phyloP scores from a whole-genome alignment of 2,888 invertebrate genomes.

The Amphimallon solstitiale region DNA sequence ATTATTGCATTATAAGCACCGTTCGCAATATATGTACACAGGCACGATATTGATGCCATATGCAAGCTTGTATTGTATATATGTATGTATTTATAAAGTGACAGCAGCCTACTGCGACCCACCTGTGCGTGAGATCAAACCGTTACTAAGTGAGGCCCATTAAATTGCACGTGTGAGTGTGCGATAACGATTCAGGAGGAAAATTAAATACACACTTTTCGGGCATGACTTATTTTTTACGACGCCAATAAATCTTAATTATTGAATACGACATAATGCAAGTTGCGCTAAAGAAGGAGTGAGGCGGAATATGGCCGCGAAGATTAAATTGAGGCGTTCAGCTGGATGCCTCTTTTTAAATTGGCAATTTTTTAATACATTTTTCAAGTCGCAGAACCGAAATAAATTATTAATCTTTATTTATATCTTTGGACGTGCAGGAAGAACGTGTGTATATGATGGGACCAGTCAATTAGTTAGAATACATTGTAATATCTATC shows the following conservation, averaged over 20 bases:
- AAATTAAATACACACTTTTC: conserved; percentile 35
- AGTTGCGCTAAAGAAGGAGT: background rate
- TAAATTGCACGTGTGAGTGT: conserved; percentile 37
- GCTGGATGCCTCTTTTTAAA: conserved; percentile 18
- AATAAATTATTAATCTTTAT: too few relatives aligned
- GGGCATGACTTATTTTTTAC: conserved; percentile 38
- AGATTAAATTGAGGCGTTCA: conserved; percentile 8
- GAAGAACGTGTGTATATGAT: too few relatives aligned
- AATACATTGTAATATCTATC: too few relatives aligned
- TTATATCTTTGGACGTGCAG: too few relatives aligned
- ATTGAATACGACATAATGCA: conserved; percentile 19
- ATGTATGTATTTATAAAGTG: conserved; percentile 19
- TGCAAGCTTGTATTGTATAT: background rate
- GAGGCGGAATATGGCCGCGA: conserved; percentile 1
- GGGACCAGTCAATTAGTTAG: too few relatives aligned
- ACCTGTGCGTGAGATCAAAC: conserved; percentile 36
- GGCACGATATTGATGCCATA: background rate
- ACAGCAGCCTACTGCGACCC: conserved; percentile 25
- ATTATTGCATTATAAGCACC: conserved; percentile 3
- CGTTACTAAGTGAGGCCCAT: conserved; percentile 34
- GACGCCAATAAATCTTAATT: conserved; percentile 35
- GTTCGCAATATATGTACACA: background rate
- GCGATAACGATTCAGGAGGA: conserved; percentile 36
- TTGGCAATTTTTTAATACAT: conserved; percentile 5
- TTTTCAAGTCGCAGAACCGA: too few relatives aligned